Evolutionary conservation across 2,888 invertebrate genomes (phyloP), one percentile per base, ranked within the genome.

Genomic region (Amphipyra tragopoginis): DNA sequence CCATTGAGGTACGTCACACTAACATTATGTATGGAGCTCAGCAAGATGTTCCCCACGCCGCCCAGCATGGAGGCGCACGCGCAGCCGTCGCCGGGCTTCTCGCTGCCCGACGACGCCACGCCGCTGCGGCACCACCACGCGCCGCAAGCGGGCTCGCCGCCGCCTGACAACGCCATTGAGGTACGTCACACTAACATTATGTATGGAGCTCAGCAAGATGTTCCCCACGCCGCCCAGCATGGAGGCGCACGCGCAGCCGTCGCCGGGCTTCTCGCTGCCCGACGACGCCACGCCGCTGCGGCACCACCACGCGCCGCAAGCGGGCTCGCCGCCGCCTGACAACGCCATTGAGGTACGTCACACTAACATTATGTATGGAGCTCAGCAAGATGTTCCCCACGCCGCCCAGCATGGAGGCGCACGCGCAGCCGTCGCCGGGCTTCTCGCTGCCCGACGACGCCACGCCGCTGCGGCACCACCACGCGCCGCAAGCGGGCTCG

Each of bases 1-100:
- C 78, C 73, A 97, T 98, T 65, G 97, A 97, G 88, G 95, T 94
- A 69, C 21, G n/a, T n/a, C n/a, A n/a, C n/a, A n/a, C n/a, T n/a
- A n/a, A n/a, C n/a, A n/a, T n/a, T n/a, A n/a, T n/a, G n/a, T n/a
- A n/a, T n/a, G 89, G 98, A 98, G 93, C 95, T 99, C 29, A 97
- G 98, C 72, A 98, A 98, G 93, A 99, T 99, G 99, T 99, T 99
- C 94, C 99, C 99, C 11, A 99, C 99, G 56, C 99, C 99, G 72
- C 99, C 99, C 26, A 98, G 98, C 67, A 96, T 98, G 86, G 99
- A 99, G 93, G 98, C 97, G 89, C 98, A 98, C 94, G 98, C 98
- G 52, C 97, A 98, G 79, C 96, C 98, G 39, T 98, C 98, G 81
- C 98, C 98, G 45, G 97, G 97, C 81, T 96, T 95, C 85, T 94